phyloP scores from a whole-genome alignment of 2,113 vertebrate species.

The Solea senegalensis region DNA sequence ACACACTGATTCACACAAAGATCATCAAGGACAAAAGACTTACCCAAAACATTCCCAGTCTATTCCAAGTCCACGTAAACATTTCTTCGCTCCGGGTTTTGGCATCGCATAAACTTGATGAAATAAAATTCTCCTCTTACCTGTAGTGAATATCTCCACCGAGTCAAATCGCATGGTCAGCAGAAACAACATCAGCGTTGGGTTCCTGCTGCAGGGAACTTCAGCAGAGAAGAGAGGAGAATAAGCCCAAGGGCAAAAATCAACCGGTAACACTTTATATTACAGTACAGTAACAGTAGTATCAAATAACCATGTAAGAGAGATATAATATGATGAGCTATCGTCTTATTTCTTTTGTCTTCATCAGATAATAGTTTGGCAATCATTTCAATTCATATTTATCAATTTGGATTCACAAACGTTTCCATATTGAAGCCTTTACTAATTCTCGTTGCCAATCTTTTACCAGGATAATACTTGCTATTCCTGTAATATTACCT shows the following conservation, averaged over 20 bases:
- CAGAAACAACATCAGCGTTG: not conserved
- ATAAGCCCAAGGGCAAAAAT: not conserved
- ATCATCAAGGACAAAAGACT: slow-evolving; percentile 62
- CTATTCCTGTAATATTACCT: too few species aligned
- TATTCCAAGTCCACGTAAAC: slow-evolving; percentile 1
- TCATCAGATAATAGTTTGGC: too few species aligned
- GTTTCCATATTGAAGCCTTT: too few species aligned
- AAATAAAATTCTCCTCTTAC: slow-evolving; percentile 2
- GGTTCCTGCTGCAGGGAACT: slow-evolving; percentile 11
- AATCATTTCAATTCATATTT: too few species aligned
- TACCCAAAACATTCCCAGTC: slow-evolving; percentile 1
- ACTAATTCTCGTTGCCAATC: too few species aligned
- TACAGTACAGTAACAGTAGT: too few species aligned
- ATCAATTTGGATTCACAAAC: too few species aligned
- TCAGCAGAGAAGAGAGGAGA: not conserved
- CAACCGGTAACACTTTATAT: not conserved
- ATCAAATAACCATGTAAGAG: too few species aligned
- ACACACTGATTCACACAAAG: slow-evolving; percentile 9
- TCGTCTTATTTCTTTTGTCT: too few species aligned
- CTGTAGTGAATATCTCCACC: not conserved
- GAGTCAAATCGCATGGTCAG: slow-evolving; percentile 2
- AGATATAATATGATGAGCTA: too few species aligned
- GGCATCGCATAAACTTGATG: not conserved
- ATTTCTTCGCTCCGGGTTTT: not conserved
- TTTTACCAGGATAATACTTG: too few species aligned